Evolutionary conservation across 2,888 invertebrate species (phyloP).

Genomic region (Phyllotreta cruciferae): DNA sequence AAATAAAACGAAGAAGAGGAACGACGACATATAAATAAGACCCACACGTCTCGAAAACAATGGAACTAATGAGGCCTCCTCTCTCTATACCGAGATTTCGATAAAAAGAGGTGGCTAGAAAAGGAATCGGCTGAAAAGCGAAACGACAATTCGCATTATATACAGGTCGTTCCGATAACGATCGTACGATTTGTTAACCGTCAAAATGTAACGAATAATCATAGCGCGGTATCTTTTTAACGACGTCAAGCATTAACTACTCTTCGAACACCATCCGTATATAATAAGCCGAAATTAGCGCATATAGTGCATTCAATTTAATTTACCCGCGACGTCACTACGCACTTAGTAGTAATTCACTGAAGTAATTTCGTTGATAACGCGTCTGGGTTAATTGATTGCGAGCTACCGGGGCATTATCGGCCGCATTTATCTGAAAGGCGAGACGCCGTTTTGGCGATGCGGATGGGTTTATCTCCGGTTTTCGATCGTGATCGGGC

Average conservation of each 20-base stretch:
- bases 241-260: not conserved
- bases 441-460: slow-evolving; percentile 35
- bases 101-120: slow-evolving; percentile 31
- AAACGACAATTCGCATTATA: slow-evolving; percentile 11
- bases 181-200: slow-evolving; percentile 35
- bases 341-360: too few species aligned
- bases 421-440: slow-evolving; percentile 36
- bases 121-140: slow-evolving; percentile 33
- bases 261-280: too few species aligned
- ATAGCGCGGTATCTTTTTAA: not conserved
- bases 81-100: slow-evolving; percentile 25
- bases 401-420: slow-evolving; percentile 33
- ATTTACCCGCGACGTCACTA: too few species aligned
- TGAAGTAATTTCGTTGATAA: not conserved
- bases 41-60: slow-evolving; percentile 43
- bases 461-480: slow-evolving; percentile 31
- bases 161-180: slow-evolving; percentile 25
- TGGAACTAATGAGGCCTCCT: slow-evolving; percentile 40
- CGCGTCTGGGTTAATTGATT: slow-evolving; percentile 30
- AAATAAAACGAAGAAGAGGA: slow-evolving; percentile 2
- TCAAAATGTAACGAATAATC: slow-evolving; percentile 9
- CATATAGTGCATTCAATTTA: too few species aligned
- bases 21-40: slow-evolving; percentile 37
- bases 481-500: slow-evolving; percentile 36
- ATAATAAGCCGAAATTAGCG: too few species aligned